phyloP scores from a whole-genome alignment of 1,140 invertebrate genomes.

The Pachyrhynchus sulphureomaculatus region DNA sequence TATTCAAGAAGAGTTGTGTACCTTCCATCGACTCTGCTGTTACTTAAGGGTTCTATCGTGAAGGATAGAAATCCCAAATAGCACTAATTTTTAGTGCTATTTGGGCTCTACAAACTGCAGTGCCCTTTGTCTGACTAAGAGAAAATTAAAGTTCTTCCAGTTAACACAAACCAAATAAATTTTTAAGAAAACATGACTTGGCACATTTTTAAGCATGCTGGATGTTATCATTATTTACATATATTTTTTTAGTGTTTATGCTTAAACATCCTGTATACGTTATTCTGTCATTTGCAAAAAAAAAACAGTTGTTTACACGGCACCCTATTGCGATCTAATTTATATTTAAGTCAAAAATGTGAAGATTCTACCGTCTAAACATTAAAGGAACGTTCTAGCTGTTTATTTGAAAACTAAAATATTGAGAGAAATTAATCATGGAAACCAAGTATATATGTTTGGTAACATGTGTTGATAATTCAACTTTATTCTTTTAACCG shows the following conservation, averaged over 20 bases:
- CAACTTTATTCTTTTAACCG: neutral
- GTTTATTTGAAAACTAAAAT: constrained; percentile 9
- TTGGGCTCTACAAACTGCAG: no score
- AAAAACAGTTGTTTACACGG: constrained; percentile 2
- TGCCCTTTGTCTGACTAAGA: no score
- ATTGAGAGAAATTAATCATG: constrained; percentile 11
- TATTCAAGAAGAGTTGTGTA: no score
- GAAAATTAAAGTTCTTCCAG: no score
- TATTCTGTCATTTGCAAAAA: constrained; percentile 9
- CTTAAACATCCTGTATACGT: constrained; percentile 5
- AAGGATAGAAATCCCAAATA: no score
- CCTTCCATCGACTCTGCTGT: no score
- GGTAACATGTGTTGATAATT: neutral
- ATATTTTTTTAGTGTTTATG: constrained; percentile 17
- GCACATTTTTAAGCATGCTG: no score
- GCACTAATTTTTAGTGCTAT: no score
- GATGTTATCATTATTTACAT: constrained; percentile 9
- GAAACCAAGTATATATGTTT: neutral
- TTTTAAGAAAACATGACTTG: no score
- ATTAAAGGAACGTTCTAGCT: neutral
- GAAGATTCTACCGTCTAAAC: constrained; percentile 7
- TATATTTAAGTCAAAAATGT: constrained; percentile 17
- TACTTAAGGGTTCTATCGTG: no score
- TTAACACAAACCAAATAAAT: no score
- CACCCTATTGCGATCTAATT: constrained; percentile 4